Conservation (phyloP, 2,113 vertebrate genomes). For the Notechis scutatus region DNA sequence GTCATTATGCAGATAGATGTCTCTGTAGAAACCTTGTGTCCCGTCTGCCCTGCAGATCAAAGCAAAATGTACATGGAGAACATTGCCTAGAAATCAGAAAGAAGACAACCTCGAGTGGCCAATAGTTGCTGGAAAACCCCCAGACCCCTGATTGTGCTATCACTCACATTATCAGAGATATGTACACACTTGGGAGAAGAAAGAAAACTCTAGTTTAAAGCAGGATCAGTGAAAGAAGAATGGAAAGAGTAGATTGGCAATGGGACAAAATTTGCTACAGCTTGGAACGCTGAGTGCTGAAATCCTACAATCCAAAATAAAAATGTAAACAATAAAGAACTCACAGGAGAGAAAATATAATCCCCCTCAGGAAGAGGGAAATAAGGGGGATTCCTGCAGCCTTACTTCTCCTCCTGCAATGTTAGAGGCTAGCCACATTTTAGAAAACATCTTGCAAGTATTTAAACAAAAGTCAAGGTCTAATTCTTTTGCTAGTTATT, state of each 20-base stretch:
- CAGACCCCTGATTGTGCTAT: neutral
- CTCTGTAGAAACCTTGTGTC: neutral
- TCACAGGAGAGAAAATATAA: constrained; percentile 4
- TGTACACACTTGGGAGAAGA: neutral
- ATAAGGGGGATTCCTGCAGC: neutral
- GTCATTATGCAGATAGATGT: neutral
- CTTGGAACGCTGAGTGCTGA: neutral
- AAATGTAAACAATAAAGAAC: neutral
- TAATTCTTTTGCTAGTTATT: neutral
- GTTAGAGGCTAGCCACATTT: neutral
- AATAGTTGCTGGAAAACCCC: neutral
- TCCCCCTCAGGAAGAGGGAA: neutral
- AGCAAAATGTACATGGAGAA: neutral
- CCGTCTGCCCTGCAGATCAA: neutral
- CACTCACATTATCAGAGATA: neutral
- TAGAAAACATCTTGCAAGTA: neutral
- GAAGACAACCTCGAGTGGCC: neutral
- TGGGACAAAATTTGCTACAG: neutral
- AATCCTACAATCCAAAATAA: neutral
- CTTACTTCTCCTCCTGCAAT: neutral
- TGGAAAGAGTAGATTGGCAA: neutral
- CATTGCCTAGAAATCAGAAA: neutral
- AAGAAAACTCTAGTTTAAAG: neutral
- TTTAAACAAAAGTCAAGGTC: neutral
- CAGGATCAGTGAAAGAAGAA: neutral